Percentiles rank a stretch among this genome's conserved stretches.
Evolutionary conservation across 1,140 invertebrate species (phyloP).

Genomic region (Plodia interpunctella): DNA sequence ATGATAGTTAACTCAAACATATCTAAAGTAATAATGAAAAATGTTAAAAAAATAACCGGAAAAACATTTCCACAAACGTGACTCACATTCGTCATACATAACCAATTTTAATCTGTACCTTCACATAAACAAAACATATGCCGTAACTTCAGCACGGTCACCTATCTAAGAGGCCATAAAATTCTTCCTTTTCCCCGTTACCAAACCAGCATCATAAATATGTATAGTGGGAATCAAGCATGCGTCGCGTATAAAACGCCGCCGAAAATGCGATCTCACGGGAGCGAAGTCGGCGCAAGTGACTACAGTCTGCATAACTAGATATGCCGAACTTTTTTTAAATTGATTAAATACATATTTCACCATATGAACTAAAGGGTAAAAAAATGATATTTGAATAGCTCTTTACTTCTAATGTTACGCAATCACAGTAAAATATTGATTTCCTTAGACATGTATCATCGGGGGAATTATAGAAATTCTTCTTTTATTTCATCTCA

Average conservation of each 20-base stretch:
- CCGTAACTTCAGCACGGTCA: slow-evolving; percentile 40
- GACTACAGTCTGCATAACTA: not conserved
- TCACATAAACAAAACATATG: slow-evolving; percentile 31
- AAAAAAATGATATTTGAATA: too few relatives aligned
- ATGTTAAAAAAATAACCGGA: not conserved
- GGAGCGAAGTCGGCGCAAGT: slow-evolving; percentile 39
- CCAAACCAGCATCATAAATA: slow-evolving; percentile 69
- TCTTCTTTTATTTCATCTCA: too few relatives aligned
- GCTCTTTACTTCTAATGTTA: too few relatives aligned
- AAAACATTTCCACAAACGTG: not conserved
- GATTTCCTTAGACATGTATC: too few relatives aligned
- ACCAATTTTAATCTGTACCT: slow-evolving; percentile 10
- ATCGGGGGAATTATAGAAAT: too few relatives aligned
- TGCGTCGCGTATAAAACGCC: slow-evolving; percentile 70
- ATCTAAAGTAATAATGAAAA: not conserved
- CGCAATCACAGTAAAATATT: too few relatives aligned
- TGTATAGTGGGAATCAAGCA: slow-evolving; percentile 74
- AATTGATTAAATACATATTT: too few relatives aligned
- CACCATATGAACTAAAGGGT: too few relatives aligned
- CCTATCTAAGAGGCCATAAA: slow-evolving; percentile 60
- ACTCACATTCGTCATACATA: slow-evolving; percentile 7
- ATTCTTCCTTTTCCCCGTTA: slow-evolving; percentile 50
- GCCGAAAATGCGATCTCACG: slow-evolving; percentile 68
- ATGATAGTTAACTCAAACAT: too few relatives aligned
- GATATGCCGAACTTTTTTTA: not conserved